Base-by-base conservation (phyloP, 1,140 invertebrate genomes). In the Holotrichia oblita region DNA sequence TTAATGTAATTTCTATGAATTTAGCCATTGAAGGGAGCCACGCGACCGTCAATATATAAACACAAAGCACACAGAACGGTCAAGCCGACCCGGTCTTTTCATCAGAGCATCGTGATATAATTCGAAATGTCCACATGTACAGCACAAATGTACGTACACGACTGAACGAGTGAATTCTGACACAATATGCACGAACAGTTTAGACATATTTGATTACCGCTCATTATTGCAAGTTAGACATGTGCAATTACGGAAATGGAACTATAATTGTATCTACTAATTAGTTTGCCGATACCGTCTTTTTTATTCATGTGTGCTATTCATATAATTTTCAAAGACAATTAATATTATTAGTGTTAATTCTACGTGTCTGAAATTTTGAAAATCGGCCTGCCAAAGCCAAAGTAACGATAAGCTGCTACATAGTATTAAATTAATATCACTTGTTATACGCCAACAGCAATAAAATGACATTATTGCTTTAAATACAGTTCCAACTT, bases 1-100 rank as follows among this genome's bases (percentile, higher is more conserved):
- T 55, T 55, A 55, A 55, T 55, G 48, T 55, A 55, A 55, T 55
- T 55, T 17, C 48, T 55, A 17, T 17, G 48, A 55, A 55, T 55
- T 55, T 55, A n/a, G 48, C 48, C 14, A 55, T 55, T 17, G 48
- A 55, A 17, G 48, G 6, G 48, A 55, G 48, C 48, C 12, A 6
- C 14, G 6, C 14, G 48, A 7, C 48, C 48, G 48, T 55, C 12
- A 55, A 55, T 55, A n/a, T 55, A 55, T n/a, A 55, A 55, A 14
- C 48, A 17, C 17, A 17, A 55, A n/a, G 7, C 14, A 55, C 27
- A 17, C 2, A 17, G 14, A 2, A 6, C 48, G 12, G 48, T 7
- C 48, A 14, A 17, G 12, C 17, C 17, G 17, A 17, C 48, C 17
- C n/a, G n/a, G 48, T 55, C 48, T 17, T 55, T 55, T 17, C 48